Evolutionary conservation across 2,888 invertebrate genomes (phyloP), one percentile per base, ranked within the genome.

Genomic region (Phyto melanocephala): DNA sequence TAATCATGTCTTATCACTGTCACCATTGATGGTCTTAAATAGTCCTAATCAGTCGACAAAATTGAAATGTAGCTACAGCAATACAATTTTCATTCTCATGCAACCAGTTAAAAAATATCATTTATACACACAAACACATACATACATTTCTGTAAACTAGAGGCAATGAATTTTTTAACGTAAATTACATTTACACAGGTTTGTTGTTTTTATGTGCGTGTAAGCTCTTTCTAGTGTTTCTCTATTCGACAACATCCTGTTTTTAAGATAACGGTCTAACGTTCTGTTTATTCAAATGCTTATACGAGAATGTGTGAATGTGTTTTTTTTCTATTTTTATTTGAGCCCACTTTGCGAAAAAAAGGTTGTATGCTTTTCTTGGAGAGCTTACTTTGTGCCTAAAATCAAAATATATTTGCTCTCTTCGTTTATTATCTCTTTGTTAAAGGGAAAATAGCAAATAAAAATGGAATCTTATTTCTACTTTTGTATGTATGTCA

Each of bases 221-320:
- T 33, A 8, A 33, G 11, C 60, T 20, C 6, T 33, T 60, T 11
- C 40, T 56, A 7, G 63, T 60, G 17, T 67, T 62, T n/a, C 33
- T 33, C 5, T 8, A 33, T 75, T 74, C 42, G 58, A 60, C 78
- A 79, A 75, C 65, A 75, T 82, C 81, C 78, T 75, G 78, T 56
- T 7, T 17, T 37, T 2, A 50, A 74, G 74, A 81, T 74, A 81
- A 74, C 68, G 56, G 72, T 40, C 10, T 75, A 62, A 71, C 42
- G 45, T 58, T 70, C 74, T 77, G 47, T 75, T 70, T 42, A 47
- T 62, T 56, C 15, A 20, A 45, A 33, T 62, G 33, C 50, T 52
- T 54, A 45, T 5, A 40, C 15, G 42, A 28, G 37, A 62, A 8
- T 24, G 28, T 47, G 28, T 22, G 24, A 3, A 1, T 15, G 37